Evolutionary conservation across 2,888 invertebrate genomes (phyloP).

Genomic region (Drosophila eohydei): DNA sequence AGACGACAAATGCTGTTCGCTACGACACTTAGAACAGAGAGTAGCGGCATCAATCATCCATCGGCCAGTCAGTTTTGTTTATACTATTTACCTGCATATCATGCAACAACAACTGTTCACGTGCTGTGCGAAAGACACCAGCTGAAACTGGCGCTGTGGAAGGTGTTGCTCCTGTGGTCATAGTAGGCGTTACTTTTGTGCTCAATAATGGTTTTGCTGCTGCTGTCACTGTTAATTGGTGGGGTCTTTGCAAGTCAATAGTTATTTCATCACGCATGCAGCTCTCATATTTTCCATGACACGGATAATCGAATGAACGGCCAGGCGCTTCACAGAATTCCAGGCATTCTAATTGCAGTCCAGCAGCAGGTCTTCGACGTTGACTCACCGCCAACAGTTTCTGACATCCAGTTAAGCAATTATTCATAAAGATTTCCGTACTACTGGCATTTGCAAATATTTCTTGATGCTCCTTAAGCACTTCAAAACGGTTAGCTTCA

Average conservation of each 20-base stretch:
- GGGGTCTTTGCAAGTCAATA: neutral
- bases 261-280: constrained; percentile 38
- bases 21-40: neutral
- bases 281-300: constrained; percentile 52
- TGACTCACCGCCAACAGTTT: constrained; percentile 19
- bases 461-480: constrained; percentile 49
- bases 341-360: neutral
- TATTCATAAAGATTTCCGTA: constrained; percentile 6
- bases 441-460: constrained; percentile 13
- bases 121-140: constrained; percentile 68
- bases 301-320: constrained; percentile 28
- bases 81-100: constrained; percentile 59
- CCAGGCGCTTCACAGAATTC: constrained; percentile 3
- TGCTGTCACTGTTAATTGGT: neutral
- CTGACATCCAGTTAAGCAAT: constrained; percentile 43
- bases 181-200: neutral
- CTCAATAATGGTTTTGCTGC: neutral
- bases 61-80: neutral
- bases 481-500: constrained; percentile 7
- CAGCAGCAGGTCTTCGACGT: constrained; percentile 1
- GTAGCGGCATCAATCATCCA: no score
- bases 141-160: neutral
- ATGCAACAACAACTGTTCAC: constrained; percentile 72
- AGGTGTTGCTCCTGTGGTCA: neutral
- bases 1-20: neutral